A percentile compares a stretch with the other conserved stretches of the same genome.
These are phyloP conservation scores for Globia sparganii DNA, from an alignment of 2,888 invertebrate genomes.

Conservation along the genomic window DNA sequence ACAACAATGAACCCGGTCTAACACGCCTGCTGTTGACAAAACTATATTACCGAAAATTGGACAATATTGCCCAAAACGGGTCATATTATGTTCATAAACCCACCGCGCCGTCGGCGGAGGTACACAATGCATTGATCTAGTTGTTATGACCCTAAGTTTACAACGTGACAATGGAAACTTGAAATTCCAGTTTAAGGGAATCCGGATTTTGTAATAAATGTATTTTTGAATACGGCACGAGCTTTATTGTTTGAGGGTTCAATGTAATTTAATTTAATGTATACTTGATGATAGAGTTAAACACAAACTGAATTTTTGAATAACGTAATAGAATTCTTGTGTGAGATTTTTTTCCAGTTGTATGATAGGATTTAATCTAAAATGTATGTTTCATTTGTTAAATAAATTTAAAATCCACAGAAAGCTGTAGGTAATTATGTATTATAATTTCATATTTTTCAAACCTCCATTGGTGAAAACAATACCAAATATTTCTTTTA, in stretches of 20 bases:
- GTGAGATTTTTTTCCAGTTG: background rate
- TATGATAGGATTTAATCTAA: background rate
- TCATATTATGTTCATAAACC: conserved; percentile 82
- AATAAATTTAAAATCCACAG: background rate
- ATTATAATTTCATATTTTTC: background rate
- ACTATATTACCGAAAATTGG: conserved; percentile 89
- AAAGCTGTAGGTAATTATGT: background rate
- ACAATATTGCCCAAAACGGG: conserved; percentile 88
- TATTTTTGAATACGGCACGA: conserved; percentile 64
- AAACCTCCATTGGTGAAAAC: background rate
- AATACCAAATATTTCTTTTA: background rate
- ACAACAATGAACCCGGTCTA: conserved; percentile 74
- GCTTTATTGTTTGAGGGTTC: conserved; percentile 41
- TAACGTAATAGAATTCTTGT: background rate
- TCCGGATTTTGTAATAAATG: conserved; percentile 58
- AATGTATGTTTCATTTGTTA: background rate
- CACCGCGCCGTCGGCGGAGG: conserved; percentile 80
- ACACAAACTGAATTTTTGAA: background rate
- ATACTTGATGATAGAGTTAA: conserved; percentile 28
- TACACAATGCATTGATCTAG: conserved; percentile 84
- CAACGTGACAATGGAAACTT: conserved; percentile 82
- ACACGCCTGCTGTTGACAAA: conserved; percentile 89
- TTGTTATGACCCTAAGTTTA: conserved; percentile 85
- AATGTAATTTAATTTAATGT: conserved; percentile 64
- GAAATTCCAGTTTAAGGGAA: conserved; percentile 82